Conservation (phyloP, 2,797 vertebrate genomes). For the Eutrigla gurnardus region DNA sequence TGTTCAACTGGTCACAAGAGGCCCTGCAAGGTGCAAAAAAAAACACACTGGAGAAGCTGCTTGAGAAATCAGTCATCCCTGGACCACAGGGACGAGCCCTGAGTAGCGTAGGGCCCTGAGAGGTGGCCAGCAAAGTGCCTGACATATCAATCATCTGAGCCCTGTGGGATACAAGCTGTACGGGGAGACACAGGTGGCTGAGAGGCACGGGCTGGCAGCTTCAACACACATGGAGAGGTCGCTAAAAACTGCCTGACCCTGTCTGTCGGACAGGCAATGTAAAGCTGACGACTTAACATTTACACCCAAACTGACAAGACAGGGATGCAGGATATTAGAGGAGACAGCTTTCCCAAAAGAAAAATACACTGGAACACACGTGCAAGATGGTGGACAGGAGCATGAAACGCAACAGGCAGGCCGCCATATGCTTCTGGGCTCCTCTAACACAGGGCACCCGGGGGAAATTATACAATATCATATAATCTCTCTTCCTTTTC, state of each 20-base stretch:
- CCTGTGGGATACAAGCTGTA: slow-evolving; percentile 54
- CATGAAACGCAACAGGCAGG: slow-evolving; percentile 51
- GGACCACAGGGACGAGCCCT: slow-evolving; percentile 60
- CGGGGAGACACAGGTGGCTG: slow-evolving; percentile 70
- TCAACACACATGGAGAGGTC: slow-evolving; percentile 54
- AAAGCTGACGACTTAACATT: slow-evolving; percentile 23
- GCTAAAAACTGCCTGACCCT: slow-evolving; percentile 27
- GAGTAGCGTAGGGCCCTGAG: slow-evolving; percentile 39
- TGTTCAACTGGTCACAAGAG: slow-evolving; percentile 45
- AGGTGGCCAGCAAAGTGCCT: slow-evolving; percentile 71
- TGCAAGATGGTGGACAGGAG: slow-evolving; percentile 25
- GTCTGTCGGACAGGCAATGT: slow-evolving; percentile 25
- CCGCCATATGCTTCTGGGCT: slow-evolving; percentile 64
- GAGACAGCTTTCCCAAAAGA: slow-evolving; percentile 1
- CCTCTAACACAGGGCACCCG: slow-evolving; percentile 62
- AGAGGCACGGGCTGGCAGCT: slow-evolving; percentile 53
- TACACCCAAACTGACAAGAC: slow-evolving; percentile 19
- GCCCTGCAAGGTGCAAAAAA: slow-evolving; percentile 40
- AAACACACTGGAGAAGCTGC: slow-evolving; percentile 26
- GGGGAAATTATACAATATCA: slow-evolving; percentile 80
- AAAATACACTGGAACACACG: slow-evolving; percentile 25
- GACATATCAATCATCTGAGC: slow-evolving; percentile 72
- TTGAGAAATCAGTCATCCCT: slow-evolving; percentile 69
- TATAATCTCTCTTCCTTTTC: slow-evolving; percentile 72
- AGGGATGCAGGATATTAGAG: not conserved